These are phyloP conservation scores for Cerastis rubricosa DNA, from an alignment of 2,888 invertebrate species.

Conservation along the genomic window DNA sequence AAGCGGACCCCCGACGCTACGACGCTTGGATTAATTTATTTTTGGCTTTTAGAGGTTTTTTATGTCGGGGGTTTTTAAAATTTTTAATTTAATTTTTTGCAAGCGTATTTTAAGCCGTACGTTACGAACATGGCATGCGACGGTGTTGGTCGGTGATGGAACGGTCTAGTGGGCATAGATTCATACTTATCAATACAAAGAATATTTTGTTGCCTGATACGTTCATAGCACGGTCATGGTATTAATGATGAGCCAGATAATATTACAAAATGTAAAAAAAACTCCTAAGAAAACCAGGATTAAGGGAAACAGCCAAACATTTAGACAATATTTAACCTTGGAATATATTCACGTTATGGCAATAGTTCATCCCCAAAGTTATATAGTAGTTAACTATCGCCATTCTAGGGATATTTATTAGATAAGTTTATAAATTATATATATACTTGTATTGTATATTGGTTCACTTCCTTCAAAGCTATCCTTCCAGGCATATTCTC, in stretches of 20 bases:
- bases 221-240: neutral
- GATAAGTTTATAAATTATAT: slow-evolving; percentile 53
- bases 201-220: neutral
- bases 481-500: neutral
- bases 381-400: slow-evolving; percentile 42
- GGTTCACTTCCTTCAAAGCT: neutral
- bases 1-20: no score
- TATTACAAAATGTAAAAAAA: neutral
- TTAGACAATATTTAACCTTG: slow-evolving; percentile 8
- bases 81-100: no score
- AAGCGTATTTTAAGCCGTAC: no score
- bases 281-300: neutral
- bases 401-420: slow-evolving; percentile 51
- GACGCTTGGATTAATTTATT: no score
- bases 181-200: neutral
- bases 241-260: neutral
- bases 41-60: no score
- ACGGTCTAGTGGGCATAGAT: no score
- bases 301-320: neutral
- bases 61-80: no score
- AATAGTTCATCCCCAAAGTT: slow-evolving; percentile 47
- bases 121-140: neutral
- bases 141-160: neutral
- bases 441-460: slow-evolving; percentile 38
- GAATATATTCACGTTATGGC: slow-evolving; percentile 39